Conservation (phyloP, 2,797 vertebrate species). For the Myotis findleyi region DNA sequence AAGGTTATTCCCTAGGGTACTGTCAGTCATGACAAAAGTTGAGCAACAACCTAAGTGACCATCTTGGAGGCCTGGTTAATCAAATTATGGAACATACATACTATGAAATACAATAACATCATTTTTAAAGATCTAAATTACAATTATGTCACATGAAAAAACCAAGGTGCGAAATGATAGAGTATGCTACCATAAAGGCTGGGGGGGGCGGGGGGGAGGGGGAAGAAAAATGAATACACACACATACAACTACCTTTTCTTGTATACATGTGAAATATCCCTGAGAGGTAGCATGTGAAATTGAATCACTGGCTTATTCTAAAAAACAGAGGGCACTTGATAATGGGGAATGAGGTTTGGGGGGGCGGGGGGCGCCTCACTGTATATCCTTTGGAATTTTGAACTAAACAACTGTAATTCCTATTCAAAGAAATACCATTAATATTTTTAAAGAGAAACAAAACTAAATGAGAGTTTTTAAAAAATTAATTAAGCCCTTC, state of each 20-base stretch:
- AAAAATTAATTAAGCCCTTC: background rate
- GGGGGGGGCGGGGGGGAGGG: too few species aligned
- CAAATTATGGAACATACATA: background rate
- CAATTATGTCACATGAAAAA: slow-evolving; percentile 47
- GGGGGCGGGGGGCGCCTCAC: background rate
- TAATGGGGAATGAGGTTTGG: background rate
- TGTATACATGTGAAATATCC: too few species aligned
- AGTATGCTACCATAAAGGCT: background rate
- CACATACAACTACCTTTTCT: too few species aligned
- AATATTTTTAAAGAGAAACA: slow-evolving; percentile 36
- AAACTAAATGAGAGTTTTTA: background rate
- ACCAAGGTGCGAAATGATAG: background rate
- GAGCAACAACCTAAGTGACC: background rate
- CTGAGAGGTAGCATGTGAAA: too few species aligned
- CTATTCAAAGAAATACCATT: slow-evolving; percentile 12
- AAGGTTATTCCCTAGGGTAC: background rate
- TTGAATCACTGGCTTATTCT: too few species aligned
- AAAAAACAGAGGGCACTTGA: too few species aligned
- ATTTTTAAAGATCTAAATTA: background rate
- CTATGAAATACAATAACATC: background rate
- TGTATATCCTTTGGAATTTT: background rate
- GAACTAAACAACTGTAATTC: slow-evolving; percentile 3
- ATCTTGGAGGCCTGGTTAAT: background rate
- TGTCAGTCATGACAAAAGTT: background rate
- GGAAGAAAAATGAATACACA: background rate